Percentiles rank a stretch among this genome's conserved stretches.
phyloP scores from a whole-genome alignment of 2,888 invertebrate genomes.

The Cepaea hortensis region DNA sequence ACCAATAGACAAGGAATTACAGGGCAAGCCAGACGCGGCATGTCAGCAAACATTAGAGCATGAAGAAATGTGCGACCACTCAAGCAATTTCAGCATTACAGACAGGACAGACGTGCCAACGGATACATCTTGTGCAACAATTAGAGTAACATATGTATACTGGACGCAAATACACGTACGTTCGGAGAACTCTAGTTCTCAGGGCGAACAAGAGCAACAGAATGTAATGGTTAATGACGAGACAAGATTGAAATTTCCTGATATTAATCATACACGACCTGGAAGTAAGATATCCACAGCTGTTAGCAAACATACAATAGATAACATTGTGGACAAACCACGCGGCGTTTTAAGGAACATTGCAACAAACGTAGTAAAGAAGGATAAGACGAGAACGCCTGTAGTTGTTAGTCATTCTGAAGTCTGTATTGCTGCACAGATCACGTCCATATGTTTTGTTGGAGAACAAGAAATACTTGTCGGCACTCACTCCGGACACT shows the following conservation, averaged over 20 bases:
- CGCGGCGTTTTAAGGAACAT: background rate
- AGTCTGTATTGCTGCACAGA: background rate
- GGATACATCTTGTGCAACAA: background rate
- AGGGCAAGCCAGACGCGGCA: background rate
- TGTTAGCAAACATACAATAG: background rate
- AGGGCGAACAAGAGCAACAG: background rate
- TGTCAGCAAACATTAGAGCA: background rate
- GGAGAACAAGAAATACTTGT: slow-evolving; percentile 29
- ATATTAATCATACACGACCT: background rate
- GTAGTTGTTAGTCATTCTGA: background rate
- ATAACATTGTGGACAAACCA: background rate
- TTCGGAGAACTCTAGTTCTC: background rate
- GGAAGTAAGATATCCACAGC: background rate
- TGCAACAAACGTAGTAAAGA: background rate
- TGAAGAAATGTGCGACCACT: too few species aligned
- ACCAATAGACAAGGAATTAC: background rate
- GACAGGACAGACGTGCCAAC: too few species aligned
- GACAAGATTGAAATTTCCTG: background rate
- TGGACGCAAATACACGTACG: background rate
- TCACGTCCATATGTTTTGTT: slow-evolving; percentile 35
- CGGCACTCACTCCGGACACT: slow-evolving; percentile 34
- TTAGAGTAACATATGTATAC: background rate
- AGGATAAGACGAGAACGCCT: background rate
- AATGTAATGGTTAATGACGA: background rate
- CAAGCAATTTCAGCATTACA: background rate